Conservation (phyloP, 1,140 invertebrate species). For the Subanguina moxae region DNA sequence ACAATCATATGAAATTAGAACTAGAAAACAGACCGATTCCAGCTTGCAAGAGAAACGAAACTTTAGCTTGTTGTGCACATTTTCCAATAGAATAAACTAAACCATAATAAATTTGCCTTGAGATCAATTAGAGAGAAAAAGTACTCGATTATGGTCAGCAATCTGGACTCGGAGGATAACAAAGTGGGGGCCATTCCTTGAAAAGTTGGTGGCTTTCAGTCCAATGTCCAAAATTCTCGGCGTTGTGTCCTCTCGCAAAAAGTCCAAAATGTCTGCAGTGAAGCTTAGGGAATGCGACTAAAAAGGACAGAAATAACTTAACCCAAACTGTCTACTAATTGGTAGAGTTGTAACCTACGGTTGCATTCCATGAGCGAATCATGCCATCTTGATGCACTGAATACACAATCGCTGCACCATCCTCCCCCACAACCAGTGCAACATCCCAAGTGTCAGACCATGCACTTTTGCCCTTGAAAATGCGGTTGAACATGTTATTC, state of each 20-base stretch:
- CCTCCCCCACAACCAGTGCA: background rate
- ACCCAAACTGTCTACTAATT: no score
- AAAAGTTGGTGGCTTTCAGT: background rate
- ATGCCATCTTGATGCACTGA: constrained; percentile 3
- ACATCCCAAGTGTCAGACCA: constrained; percentile 7
- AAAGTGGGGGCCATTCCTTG: background rate
- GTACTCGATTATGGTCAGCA: background rate
- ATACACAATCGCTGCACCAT: background rate
- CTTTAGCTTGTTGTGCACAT: background rate
- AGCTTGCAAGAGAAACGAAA: background rate
- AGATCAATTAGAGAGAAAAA: background rate
- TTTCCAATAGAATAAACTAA: background rate
- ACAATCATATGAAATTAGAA: background rate
- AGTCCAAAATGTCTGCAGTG: background rate
- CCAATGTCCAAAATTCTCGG: background rate
- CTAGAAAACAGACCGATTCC: background rate
- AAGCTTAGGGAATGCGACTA: no score
- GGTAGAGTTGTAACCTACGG: background rate
- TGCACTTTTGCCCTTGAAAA: constrained; percentile 9
- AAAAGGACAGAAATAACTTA: no score
- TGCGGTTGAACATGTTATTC: constrained; percentile 3
- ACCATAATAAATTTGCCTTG: background rate
- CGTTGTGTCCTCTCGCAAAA: background rate
- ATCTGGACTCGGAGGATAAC: background rate
- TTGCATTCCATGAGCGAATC: background rate